Base-by-base conservation (phyloP, 1,140 invertebrate species). In the Daktulosphaira vitifoliae region DNA sequence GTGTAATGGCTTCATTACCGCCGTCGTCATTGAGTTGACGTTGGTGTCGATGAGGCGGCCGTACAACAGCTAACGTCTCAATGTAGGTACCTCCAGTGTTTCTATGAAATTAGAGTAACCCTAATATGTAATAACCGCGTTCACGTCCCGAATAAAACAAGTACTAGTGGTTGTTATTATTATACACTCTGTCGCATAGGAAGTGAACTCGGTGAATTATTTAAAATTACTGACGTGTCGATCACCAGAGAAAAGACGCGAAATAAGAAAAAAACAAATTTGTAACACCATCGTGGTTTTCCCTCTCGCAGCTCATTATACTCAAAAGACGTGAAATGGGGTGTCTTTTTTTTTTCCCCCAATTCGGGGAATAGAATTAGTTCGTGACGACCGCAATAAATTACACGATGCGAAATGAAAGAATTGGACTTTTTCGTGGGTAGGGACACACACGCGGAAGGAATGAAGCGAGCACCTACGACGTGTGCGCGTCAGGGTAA, bases 331-430 rank as follows among this genome's bases (percentile, higher is more conserved):
- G 29, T 5, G 29, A 4, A 48, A 20, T 46, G 26, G 42, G 39
- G 56, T 48, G 56, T 62, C 25, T 48, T 62, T 62, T 48, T 42
- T n/a, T n/a, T n/a, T n/a, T n/a, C n/a, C n/a, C n/a, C n/a, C 44
- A 38, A 13, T 46, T 15, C 13, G 25, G 25, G 42, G 42, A 62
- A 62, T 22, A 29, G 56, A 62, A 62, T 62, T 62, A 62, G 56
- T 62, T 46, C 15, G 25, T 62, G 56, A 62, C 56, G 56, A 18
- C 46, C 11, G 42, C 56, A 33, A 62, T 62, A 62, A 62, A 62
- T 62, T 62, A 62, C 11, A 33, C 22, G 42, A 11, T 48, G 56
- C 56, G 56, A 62, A 62, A n/a, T n/a, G n/a, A 62, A 62, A 62
- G 42, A 62, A 62, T 33, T 42, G 42, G 56, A 48, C 25, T 62